Evolutionary conservation across 1,140 invertebrate genomes (phyloP).

Genomic region (Drosophila eugracilis): DNA sequence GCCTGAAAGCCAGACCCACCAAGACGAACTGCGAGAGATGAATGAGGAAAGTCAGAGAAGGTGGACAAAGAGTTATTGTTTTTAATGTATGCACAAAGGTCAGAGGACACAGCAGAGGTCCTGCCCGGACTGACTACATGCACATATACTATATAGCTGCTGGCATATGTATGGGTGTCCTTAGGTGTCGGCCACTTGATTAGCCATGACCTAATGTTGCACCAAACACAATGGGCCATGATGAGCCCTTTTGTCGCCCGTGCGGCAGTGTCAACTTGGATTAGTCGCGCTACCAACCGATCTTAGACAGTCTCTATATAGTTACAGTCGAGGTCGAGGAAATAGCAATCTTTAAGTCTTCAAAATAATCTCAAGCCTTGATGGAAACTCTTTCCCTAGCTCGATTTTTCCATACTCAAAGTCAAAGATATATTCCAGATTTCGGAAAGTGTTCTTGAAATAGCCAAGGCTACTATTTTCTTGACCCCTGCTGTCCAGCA

Average conservation of each 20-base stretch:
- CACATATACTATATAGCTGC: neutral
- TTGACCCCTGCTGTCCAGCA: neutral
- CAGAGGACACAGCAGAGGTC: constrained; percentile 10
- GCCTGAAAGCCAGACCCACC: constrained; percentile 47
- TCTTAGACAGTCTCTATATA: neutral
- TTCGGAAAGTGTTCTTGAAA: no score
- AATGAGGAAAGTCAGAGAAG: constrained; percentile 39
- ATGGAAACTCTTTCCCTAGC: no score
- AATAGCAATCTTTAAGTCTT: no score
- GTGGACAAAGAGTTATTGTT: constrained; percentile 77
- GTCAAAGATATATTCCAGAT: no score
- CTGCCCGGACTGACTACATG: constrained; percentile 10
- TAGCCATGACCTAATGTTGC: constrained; percentile 78
- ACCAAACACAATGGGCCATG: constrained; percentile 77
- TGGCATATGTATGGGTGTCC: neutral
- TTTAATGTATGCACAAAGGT: constrained; percentile 67
- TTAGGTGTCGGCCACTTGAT: constrained; percentile 50
- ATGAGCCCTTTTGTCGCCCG: constrained; percentile 48
- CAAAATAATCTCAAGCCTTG: no score
- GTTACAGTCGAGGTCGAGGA: neutral
- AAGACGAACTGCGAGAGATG: constrained; percentile 43
- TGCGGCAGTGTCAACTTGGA: constrained; percentile 66
- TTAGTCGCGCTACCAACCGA: constrained; percentile 70
- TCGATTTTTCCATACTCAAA: no score
- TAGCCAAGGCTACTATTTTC: neutral